Evolutionary conservation across 2,888 invertebrate genomes (phyloP).

Genomic region (Ormia ochracea): DNA sequence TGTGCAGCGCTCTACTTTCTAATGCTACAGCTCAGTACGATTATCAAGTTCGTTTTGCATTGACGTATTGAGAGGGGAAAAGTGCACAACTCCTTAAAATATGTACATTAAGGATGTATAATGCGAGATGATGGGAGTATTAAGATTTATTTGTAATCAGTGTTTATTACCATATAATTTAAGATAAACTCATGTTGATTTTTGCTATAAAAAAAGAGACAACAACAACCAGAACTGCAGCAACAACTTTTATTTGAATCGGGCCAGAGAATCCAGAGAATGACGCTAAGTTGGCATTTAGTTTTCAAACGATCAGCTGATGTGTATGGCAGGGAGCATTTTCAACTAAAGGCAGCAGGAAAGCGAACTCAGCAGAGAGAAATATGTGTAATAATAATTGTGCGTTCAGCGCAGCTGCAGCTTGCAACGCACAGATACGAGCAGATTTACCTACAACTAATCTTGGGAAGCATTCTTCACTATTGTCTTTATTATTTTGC

Average conservation of each 20-base stretch:
- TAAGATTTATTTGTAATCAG: constrained; percentile 63
- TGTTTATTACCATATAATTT: constrained; percentile 63
- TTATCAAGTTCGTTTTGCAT: not conserved
- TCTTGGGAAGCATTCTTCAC: constrained; percentile 27
- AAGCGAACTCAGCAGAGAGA: not conserved
- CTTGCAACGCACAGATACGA: constrained; percentile 32
- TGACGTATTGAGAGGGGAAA: no score
- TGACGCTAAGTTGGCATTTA: constrained; percentile 19
- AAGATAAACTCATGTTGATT: constrained; percentile 54
- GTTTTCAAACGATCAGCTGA: not conserved
- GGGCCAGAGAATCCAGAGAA: not conserved
- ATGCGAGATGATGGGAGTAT: constrained; percentile 36
- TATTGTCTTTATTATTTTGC: constrained; percentile 55
- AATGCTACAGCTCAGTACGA: constrained; percentile 22
- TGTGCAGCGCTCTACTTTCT: not conserved
- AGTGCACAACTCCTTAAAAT: constrained; percentile 10
- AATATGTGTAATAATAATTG: constrained; percentile 45
- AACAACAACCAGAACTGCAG: not conserved
- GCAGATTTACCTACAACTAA: constrained; percentile 16
- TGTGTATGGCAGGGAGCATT: not conserved
- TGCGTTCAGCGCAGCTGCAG: constrained; percentile 57
- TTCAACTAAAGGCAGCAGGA: not conserved
- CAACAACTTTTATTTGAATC: constrained; percentile 11
- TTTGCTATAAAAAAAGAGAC: constrained; percentile 11
- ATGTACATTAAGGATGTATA: constrained; percentile 16